Evolutionary conservation across 2,888 invertebrate species (phyloP).

Genomic region (Cephonodes hylas): DNA sequence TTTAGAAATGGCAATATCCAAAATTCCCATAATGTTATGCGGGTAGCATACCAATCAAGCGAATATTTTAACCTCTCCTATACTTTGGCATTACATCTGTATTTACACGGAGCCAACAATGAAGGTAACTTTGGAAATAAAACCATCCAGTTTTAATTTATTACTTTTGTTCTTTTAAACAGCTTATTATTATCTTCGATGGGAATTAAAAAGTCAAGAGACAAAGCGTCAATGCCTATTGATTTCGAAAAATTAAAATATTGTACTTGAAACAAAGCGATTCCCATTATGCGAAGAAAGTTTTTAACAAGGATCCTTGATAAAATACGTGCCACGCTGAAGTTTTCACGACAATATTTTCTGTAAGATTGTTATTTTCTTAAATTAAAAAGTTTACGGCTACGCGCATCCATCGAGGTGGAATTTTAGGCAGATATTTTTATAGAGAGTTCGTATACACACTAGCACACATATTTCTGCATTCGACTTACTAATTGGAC

Average conservation of each 20-base stretch:
- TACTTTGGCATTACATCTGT: background rate
- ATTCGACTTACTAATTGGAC: conserved; percentile 7
- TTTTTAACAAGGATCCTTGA: conserved; percentile 24
- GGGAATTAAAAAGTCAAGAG: background rate
- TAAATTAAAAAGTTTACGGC: conserved; percentile 43
- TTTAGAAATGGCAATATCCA: conserved; percentile 21
- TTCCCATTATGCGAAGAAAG: conserved; percentile 18
- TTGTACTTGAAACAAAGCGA: conserved; percentile 7
- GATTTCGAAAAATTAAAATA: background rate
- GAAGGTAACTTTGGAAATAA: background rate
- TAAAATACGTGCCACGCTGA: conserved; percentile 22
- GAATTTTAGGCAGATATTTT: background rate
- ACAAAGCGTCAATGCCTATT: conserved; percentile 1
- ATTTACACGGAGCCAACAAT: background rate
- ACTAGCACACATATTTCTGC: conserved; percentile 4
- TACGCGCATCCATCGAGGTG: background rate
- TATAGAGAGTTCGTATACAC: background rate
- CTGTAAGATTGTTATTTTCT: conserved; percentile 30
- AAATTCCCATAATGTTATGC: conserved; percentile 27
- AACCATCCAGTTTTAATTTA: background rate
- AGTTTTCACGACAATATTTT: conserved; percentile 30
- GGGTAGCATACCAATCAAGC: conserved; percentile 28
- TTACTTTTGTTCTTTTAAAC: background rate
- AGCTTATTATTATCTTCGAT: background rate
- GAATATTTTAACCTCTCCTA: background rate